A percentile compares a stretch with the other conserved stretches of the same genome.
phyloP scores from a whole-genome alignment of 1,140 invertebrate genomes.

The Drosophila ficusphila region DNA sequence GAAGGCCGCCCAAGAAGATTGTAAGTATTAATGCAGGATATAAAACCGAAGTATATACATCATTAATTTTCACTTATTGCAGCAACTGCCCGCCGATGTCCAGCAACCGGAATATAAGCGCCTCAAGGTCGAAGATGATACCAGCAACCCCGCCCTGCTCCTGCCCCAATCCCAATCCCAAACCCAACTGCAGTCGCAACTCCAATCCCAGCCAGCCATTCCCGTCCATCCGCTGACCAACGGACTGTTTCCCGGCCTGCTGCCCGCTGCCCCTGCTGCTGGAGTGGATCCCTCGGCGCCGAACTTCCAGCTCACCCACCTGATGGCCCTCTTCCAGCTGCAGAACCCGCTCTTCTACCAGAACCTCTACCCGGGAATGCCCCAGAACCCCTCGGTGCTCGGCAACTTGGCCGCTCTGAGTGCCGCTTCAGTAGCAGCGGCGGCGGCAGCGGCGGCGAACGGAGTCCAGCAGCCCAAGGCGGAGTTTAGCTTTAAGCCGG shows the following conservation, averaged over 20 bases:
- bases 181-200: constrained; percentile 1
- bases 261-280: constrained; percentile 60
- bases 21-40: constrained; percentile 52
- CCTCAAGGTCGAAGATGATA: constrained; percentile 46
- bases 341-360: constrained; percentile 84
- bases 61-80: not conserved
- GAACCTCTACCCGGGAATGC: constrained; percentile 71
- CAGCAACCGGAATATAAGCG: constrained; percentile 62
- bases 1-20: constrained; percentile 81
- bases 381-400: constrained; percentile 52
- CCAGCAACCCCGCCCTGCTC: constrained; percentile 22
- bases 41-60: not conserved
- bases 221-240: constrained; percentile 17
- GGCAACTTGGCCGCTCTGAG: constrained; percentile 70
- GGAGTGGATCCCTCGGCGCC: constrained; percentile 52
- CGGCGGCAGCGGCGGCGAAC: constrained; percentile 46
- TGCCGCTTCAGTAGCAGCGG: constrained; percentile 68
- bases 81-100: constrained; percentile 70
- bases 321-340: constrained; percentile 80
- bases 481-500: constrained; percentile 70
- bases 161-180: constrained; percentile 5
- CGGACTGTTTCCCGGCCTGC: constrained; percentile 45
- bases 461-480: constrained; percentile 60
- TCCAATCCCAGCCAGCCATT: not conserved
- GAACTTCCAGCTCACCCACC: constrained; percentile 77